phyloP scores from a whole-genome alignment of 92 coral and sea anemone species.

The Actinernus sp. region DNA sequence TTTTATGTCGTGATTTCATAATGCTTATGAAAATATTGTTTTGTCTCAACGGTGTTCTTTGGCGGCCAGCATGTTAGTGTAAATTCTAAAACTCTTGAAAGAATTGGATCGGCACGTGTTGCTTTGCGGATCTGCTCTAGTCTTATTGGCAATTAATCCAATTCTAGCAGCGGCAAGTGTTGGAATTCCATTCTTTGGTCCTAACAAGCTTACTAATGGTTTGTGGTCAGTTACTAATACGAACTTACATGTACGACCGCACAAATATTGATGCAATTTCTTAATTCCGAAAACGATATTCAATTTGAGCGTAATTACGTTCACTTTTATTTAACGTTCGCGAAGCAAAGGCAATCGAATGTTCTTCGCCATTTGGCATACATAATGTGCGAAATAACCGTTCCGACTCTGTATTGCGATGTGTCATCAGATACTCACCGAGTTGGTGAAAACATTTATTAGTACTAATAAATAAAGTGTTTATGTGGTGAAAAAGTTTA shows the following conservation, averaged over 20 bases:
- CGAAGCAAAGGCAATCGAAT: constrained; percentile 59
- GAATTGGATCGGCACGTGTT: constrained; percentile 10
- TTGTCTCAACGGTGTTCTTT: neutral
- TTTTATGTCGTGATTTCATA: constrained; percentile 5
- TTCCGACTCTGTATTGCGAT: constrained; percentile 11
- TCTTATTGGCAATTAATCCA: constrained; percentile 30
- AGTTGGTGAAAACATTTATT: too few species aligned
- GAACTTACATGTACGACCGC: constrained; percentile 32
- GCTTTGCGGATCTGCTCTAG: constrained; percentile 9
- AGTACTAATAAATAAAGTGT: too few species aligned
- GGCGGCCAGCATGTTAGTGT: constrained; percentile 9
- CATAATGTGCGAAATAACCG: constrained; percentile 50
- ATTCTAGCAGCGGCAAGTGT: constrained; percentile 42
- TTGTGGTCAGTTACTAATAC: constrained; percentile 32
- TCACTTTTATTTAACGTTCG: constrained; percentile 38
- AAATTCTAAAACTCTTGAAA: constrained; percentile 17
- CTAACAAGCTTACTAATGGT: constrained; percentile 29
- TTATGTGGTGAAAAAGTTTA: too few species aligned
- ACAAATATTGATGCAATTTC: constrained; percentile 42
- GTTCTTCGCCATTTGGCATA: constrained; percentile 36
- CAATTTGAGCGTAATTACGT: constrained; percentile 23
- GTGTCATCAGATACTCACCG: too few species aligned
- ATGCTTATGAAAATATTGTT: constrained; percentile 4
- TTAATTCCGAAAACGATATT: constrained; percentile 15
- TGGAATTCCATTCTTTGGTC: constrained; percentile 36